These are phyloP conservation scores for Saimiri boliviensis DNA, from an alignment of 2,113 vertebrate species.

Conservation along the genomic window DNA sequence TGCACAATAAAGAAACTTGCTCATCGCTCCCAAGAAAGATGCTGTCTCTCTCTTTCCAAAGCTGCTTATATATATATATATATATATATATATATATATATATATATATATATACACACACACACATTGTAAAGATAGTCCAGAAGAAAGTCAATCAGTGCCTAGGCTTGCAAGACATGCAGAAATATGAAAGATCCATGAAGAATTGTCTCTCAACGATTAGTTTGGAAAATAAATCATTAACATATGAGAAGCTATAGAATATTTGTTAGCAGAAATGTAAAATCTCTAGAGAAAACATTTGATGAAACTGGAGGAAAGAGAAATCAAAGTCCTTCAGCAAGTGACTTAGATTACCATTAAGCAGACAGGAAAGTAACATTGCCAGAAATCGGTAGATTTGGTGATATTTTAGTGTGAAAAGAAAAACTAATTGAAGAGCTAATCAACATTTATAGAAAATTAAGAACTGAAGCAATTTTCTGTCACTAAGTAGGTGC, in stretches of 20 bases:
- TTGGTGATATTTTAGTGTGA: neutral
- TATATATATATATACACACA: no score
- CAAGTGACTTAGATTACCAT: neutral
- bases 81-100: no score
- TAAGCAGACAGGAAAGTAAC: neutral
- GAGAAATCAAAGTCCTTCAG: neutral
- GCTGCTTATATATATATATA: no score
- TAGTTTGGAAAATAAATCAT: constrained; percentile 47
- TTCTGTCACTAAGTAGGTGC: neutral
- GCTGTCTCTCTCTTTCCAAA: neutral
- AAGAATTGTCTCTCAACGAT: constrained; percentile 1
- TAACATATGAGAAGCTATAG: neutral
- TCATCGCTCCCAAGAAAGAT: neutral
- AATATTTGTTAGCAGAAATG: neutral
- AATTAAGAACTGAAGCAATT: neutral
- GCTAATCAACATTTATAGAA: neutral
- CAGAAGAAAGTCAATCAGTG: constrained; percentile 48
- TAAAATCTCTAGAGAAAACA: constrained; percentile 2
- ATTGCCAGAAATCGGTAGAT: neutral
- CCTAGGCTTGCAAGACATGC: neutral
- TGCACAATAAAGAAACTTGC: neutral
- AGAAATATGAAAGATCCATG: neutral
- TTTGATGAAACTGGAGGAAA: neutral
- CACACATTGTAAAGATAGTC: constrained; percentile 3
- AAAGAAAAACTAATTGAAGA: neutral